Conservation (phyloP, 1,140 invertebrate species). For the Maconellicoccus hirsutus region DNA sequence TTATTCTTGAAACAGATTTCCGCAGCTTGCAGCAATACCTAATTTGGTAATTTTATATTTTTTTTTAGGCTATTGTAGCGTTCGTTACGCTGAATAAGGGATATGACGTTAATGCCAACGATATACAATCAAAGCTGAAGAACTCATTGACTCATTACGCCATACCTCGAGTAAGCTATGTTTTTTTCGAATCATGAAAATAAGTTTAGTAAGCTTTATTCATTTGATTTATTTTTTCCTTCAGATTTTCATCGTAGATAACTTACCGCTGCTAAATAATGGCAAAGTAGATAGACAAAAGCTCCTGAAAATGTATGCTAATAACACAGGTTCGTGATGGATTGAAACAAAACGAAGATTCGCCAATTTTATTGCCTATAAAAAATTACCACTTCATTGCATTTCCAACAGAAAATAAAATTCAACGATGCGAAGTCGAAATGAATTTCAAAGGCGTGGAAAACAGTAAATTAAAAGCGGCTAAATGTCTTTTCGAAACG, state of each 20-base stretch:
- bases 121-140: constrained; percentile 50
- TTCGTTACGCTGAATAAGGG: constrained; percentile 51
- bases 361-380: constrained; percentile 37
- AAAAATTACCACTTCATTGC: too few relatives aligned
- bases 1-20: background rate
- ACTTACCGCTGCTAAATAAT: constrained; percentile 64
- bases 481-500: constrained; percentile 55
- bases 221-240: constrained; percentile 29
- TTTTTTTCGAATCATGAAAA: constrained; percentile 21
- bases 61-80: constrained; percentile 53
- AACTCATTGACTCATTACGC: constrained; percentile 57
- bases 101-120: constrained; percentile 41
- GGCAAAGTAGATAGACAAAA: constrained; percentile 73
- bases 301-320: constrained; percentile 53
- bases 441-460: constrained; percentile 50
- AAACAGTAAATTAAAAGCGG: constrained; percentile 44
- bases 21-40: too few relatives aligned
- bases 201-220: background rate
- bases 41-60: too few relatives aligned
- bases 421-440: constrained; percentile 31
- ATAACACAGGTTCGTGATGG: constrained; percentile 25
- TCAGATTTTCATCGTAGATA: constrained; percentile 54
- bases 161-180: constrained; percentile 50
- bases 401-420: background rate
- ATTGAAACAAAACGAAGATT: constrained; percentile 35